Evolutionary conservation across 2,113 vertebrate species (phyloP).

Genomic region (Pyrgilauda ruficollis): DNA sequence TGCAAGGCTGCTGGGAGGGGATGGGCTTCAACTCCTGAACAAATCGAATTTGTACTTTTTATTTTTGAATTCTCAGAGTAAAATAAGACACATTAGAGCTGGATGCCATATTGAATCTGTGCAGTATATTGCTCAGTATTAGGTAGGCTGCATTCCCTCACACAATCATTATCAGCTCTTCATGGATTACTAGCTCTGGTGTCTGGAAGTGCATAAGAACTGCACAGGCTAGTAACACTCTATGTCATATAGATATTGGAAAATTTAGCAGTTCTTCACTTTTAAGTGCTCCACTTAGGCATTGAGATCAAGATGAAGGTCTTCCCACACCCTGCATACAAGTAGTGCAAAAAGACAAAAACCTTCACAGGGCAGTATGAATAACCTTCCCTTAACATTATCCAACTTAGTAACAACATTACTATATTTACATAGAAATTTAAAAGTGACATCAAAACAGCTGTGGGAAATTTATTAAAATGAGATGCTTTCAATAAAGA

Average conservation of each 20-base stretch:
- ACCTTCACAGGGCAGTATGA: background rate
- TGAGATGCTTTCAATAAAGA: background rate
- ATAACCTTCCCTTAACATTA: background rate
- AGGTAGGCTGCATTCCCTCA: background rate
- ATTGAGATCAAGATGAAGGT: background rate
- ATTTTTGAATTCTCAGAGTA: background rate
- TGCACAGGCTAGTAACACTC: background rate
- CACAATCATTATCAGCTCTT: background rate
- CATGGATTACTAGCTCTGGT: background rate
- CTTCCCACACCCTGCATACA: background rate
- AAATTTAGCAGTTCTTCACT: background rate
- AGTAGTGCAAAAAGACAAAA: background rate
- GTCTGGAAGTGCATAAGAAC: background rate
- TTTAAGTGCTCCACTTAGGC: background rate
- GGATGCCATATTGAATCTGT: background rate
- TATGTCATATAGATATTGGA: background rate
- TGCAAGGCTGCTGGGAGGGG: background rate
- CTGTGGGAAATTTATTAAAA: constrained; percentile 10
- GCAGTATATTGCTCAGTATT: background rate
- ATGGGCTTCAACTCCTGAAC: background rate
- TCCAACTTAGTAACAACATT: background rate
- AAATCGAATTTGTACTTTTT: background rate
- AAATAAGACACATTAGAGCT: background rate
- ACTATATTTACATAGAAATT: background rate
- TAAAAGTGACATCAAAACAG: background rate